A percentile compares a stretch with the other conserved stretches of the same genome.
These are phyloP conservation scores for Physocephala rufipes DNA, from an alignment of 2,888 invertebrate species.

Conservation along the genomic window DNA sequence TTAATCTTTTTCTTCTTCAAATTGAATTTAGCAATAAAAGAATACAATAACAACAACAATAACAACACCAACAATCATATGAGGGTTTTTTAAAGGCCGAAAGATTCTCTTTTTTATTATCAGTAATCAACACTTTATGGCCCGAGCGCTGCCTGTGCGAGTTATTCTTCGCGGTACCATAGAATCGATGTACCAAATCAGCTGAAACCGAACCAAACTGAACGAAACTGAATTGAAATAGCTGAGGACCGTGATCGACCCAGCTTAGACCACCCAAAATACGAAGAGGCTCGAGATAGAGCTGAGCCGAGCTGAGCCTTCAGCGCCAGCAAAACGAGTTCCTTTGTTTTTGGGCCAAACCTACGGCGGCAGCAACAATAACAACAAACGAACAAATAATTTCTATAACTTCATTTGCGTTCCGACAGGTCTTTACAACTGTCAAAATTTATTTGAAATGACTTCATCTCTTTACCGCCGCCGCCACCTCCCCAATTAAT, in stretches of 20 bases:
- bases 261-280: slow-evolving; percentile 48
- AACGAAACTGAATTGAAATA: too few relatives aligned
- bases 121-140: slow-evolving; percentile 36
- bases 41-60: not conserved
- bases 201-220: too few relatives aligned
- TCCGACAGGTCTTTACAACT: slow-evolving; percentile 48
- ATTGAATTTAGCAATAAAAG: slow-evolving; percentile 26
- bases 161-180: not conserved
- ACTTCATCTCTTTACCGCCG: slow-evolving; percentile 54
- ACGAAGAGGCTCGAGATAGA: not conserved
- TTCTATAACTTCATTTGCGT: slow-evolving; percentile 60
- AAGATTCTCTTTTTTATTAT: slow-evolving; percentile 26
- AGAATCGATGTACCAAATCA: too few relatives aligned
- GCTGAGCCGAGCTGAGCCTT: not conserved
- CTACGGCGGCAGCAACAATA: slow-evolving; percentile 15
- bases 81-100: slow-evolving; percentile 1
- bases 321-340: slow-evolving; percentile 48
- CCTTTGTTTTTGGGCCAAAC: slow-evolving; percentile 46
- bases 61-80: too few relatives aligned
- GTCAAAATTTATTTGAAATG: slow-evolving; percentile 60
- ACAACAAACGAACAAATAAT: slow-evolving; percentile 49
- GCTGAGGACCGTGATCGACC: not conserved
- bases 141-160: not conserved
- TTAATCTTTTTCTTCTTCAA: slow-evolving; percentile 1
- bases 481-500: too few relatives aligned